A percentile compares a stretch with the other conserved stretches of the same genome.
phyloP scores from a whole-genome alignment of 2,888 invertebrate species.

The Syrphus vitripennis region DNA sequence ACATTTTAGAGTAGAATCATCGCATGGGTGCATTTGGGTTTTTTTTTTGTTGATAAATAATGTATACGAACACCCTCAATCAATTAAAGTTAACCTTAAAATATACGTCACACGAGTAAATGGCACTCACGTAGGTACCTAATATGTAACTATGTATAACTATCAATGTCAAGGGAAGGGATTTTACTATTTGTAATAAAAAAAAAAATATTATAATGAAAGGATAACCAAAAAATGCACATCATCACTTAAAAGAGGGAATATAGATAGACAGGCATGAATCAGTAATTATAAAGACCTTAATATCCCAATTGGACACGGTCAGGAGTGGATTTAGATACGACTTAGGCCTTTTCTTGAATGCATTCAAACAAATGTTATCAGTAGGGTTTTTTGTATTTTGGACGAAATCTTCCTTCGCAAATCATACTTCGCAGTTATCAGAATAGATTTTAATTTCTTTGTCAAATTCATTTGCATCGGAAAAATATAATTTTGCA shows the following conservation, averaged over 20 bases:
- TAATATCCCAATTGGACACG: slow-evolving; percentile 49
- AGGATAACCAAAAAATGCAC: slow-evolving; percentile 47
- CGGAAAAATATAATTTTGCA: too few relatives aligned
- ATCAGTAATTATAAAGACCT: slow-evolving; percentile 27
- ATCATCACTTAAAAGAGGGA: slow-evolving; percentile 42
- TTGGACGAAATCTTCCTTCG: too few relatives aligned
- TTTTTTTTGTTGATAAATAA: neutral
- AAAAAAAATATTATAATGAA: neutral
- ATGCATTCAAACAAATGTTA: neutral
- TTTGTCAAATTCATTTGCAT: too few relatives aligned
- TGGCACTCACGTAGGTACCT: neutral
- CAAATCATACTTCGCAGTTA: too few relatives aligned
- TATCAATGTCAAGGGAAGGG: slow-evolving; percentile 39
- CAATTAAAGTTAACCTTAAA: slow-evolving; percentile 64
- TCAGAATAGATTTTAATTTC: too few relatives aligned
- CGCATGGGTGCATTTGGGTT: slow-evolving; percentile 14
- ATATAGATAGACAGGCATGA: neutral
- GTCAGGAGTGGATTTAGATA: neutral
- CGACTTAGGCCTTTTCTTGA: neutral
- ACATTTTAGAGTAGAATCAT: neutral
- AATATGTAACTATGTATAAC: too few relatives aligned
- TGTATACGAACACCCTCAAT: slow-evolving; percentile 46
- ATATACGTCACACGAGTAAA: slow-evolving; percentile 50
- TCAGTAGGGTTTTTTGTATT: neutral
- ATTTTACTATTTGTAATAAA: slow-evolving; percentile 1